A percentile compares a stretch with the other conserved stretches of the same genome.
phyloP scores from a whole-genome alignment of 2,113 vertebrate genomes.

The Eleginops maclovinus region DNA sequence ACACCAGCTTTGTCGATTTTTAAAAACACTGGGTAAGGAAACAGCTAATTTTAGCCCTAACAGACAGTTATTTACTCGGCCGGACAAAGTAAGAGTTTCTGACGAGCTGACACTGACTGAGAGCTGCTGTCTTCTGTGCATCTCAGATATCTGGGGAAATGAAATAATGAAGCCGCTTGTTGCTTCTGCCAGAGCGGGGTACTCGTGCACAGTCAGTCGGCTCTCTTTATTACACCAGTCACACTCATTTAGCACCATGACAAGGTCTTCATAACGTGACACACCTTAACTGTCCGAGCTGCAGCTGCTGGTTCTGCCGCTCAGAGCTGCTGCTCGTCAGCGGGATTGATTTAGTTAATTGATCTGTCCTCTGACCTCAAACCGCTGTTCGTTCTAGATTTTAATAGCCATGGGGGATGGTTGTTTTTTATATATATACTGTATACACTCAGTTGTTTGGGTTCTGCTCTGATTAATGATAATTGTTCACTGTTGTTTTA shows the following conservation, averaged over 20 bases:
- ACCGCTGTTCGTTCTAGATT: neutral
- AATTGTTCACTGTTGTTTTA: too few relatives aligned
- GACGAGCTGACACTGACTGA: neutral
- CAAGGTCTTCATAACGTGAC: neutral
- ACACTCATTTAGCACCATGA: neutral
- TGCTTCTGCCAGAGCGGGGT: slow-evolving; percentile 3
- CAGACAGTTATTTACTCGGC: neutral
- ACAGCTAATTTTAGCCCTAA: neutral
- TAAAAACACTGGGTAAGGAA: neutral
- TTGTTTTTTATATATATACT: neutral
- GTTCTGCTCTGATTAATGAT: slow-evolving; percentile 1
- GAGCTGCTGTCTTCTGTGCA: slow-evolving; percentile 12
- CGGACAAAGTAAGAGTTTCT: slow-evolving; percentile 9
- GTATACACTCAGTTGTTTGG: neutral
- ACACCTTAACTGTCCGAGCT: neutral
- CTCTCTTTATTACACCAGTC: neutral
- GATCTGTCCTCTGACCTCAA: neutral
- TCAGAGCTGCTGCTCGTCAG: neutral
- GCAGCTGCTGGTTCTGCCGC: neutral
- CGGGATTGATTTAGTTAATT: neutral
- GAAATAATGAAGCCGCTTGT: slow-evolving; percentile 1
- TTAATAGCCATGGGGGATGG: neutral
- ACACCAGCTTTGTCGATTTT: neutral
- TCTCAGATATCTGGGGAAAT: neutral
- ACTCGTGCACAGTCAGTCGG: slow-evolving; percentile 1